Percentiles rank a stretch among this genome's conserved stretches.
phyloP scores from a whole-genome alignment of 2,888 invertebrate genomes.

The Pristionchus mayeri region DNA sequence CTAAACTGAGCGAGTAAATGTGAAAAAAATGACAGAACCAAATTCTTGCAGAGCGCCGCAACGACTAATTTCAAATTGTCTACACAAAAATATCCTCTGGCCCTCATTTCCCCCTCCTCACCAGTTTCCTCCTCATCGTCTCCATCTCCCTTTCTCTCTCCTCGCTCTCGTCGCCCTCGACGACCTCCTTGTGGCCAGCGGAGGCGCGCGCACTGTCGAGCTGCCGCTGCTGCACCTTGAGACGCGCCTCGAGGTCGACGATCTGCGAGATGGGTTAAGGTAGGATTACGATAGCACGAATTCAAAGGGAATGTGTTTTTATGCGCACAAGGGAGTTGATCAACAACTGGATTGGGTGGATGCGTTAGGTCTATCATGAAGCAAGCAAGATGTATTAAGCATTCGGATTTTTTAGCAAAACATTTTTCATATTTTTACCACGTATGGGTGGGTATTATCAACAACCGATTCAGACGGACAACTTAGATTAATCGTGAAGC shows the following conservation, averaged over 20 bases:
- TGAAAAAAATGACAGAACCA: too few species aligned
- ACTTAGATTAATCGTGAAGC: too few species aligned
- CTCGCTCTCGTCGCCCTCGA: constrained; percentile 79
- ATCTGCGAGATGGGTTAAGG: constrained; percentile 44
- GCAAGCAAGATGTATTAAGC: too few species aligned
- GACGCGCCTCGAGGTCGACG: constrained; percentile 64
- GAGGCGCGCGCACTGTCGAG: constrained; percentile 59
- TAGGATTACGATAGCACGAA: background rate
- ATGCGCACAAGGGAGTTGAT: too few species aligned
- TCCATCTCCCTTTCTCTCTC: constrained; percentile 80
- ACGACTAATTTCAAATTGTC: background rate
- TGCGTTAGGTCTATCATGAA: too few species aligned
- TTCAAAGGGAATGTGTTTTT: too few species aligned
- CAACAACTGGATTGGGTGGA: too few species aligned
- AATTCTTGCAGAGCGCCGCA: background rate
- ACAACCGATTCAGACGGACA: too few species aligned
- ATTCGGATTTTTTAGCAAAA: too few species aligned
- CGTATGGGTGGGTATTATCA: too few species aligned
- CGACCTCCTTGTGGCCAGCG: constrained; percentile 54
- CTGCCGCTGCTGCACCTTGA: constrained; percentile 75
- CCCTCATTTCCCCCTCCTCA: background rate
- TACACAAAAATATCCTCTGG: background rate
- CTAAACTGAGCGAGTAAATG: background rate
- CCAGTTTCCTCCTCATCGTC: constrained; percentile 75
- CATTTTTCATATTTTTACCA: too few species aligned